Evolutionary conservation across 2,113 vertebrate genomes (phyloP).

Genomic region (Cariama cristata): DNA sequence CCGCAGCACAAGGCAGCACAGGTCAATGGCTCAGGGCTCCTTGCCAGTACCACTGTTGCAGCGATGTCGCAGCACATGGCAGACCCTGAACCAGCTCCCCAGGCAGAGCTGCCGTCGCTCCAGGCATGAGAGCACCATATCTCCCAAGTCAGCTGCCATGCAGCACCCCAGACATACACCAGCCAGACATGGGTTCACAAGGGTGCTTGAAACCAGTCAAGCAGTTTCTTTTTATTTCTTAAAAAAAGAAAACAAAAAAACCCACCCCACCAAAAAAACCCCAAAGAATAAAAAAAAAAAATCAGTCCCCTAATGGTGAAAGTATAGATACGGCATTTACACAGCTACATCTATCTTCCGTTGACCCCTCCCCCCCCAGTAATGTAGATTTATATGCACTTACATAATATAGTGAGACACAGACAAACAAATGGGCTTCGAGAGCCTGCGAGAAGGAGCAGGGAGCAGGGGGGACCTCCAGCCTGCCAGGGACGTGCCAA

Average conservation of each 20-base stretch:
- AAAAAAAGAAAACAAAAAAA: neutral
- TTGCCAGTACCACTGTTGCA: fast-evolving
- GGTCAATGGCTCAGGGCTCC: neutral
- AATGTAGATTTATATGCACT: conserved; percentile 39
- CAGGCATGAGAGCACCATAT: neutral
- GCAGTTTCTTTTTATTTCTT: conserved; percentile 73
- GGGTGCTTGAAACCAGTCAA: conserved; percentile 86
- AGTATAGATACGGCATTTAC: conserved; percentile 68
- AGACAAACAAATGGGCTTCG: neutral
- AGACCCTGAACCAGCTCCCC: fast-evolving
- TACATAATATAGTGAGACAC: conserved; percentile 23
- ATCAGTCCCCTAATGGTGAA: conserved; percentile 52
- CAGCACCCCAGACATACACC: neutral
- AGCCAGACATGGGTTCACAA: conserved; percentile 10
- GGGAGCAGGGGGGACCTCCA: neutral
- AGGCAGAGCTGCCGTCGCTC: neutral
- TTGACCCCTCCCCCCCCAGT: conserved; percentile 38
- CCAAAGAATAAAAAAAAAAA: neutral
- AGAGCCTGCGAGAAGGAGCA: neutral
- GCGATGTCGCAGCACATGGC: fast-evolving
- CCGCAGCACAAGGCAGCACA: fast-evolving
- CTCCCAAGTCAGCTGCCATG: no score
- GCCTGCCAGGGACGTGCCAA: neutral
- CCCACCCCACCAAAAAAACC: neutral
- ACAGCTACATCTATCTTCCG: conserved; percentile 73